Conservation (phyloP, 1,140 invertebrate species). For the Eumaeus atala region DNA sequence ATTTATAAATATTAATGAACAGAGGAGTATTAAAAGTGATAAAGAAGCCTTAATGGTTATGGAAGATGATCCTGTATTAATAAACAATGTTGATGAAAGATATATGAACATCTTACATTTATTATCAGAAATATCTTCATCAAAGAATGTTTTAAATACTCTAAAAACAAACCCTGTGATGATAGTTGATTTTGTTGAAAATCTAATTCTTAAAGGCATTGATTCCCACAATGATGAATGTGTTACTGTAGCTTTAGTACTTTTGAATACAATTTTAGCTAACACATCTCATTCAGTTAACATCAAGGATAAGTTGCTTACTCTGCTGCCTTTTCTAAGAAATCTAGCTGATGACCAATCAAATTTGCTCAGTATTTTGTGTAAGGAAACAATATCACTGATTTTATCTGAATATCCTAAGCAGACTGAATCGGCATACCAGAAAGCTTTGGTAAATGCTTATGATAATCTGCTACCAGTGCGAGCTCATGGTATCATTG, state of each 20-base stretch:
- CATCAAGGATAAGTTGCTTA: constrained; percentile 35
- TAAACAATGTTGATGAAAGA: constrained; percentile 50
- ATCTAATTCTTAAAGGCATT: constrained; percentile 44
- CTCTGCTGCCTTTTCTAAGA: constrained; percentile 41
- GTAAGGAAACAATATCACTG: constrained; percentile 48
- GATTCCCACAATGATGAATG: constrained; percentile 49
- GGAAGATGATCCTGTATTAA: constrained; percentile 48
- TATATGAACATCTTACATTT: constrained; percentile 48
- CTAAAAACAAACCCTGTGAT: constrained; percentile 51
- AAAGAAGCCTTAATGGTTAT: constrained; percentile 45
- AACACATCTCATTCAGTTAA: constrained; percentile 35
- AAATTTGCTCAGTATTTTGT: constrained; percentile 40
- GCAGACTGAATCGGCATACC: constrained; percentile 68
- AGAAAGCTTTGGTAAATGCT: constrained; percentile 80
- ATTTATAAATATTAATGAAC: constrained; percentile 35
- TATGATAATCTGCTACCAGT: constrained; percentile 85
- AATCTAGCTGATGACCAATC: constrained; percentile 34
- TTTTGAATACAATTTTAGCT: constrained; percentile 63
- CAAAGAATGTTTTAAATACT: constrained; percentile 44
- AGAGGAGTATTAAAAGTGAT: constrained; percentile 28
- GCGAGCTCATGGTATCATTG: constrained; percentile 85
- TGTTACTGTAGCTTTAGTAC: constrained; percentile 67
- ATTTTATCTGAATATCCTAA: constrained; percentile 34
- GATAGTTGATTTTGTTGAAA: constrained; percentile 57
- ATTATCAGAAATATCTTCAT: constrained; percentile 49